Evolutionary conservation across 2,888 invertebrate genomes (phyloP).

Genomic region (Eristalis intricaria): DNA sequence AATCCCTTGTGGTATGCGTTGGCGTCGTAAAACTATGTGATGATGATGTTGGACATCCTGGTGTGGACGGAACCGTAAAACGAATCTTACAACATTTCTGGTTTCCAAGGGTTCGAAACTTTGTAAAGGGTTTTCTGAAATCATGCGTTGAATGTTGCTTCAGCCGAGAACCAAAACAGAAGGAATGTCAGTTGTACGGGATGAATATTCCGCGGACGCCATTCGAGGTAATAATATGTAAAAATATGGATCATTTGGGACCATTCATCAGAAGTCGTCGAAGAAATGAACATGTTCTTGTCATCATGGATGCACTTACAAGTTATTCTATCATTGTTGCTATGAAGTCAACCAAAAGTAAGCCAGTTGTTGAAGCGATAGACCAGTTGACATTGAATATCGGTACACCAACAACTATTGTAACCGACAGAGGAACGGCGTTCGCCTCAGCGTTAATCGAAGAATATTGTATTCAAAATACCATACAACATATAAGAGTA

Average conservation of each 20-base stretch:
- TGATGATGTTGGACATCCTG: conserved; percentile 49
- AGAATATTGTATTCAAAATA: too few species aligned
- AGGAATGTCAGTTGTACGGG: conserved; percentile 43
- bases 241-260: conserved; percentile 29
- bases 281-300: neutral
- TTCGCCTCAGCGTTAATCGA: too few species aligned
- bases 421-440: too few species aligned
- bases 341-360: too few species aligned
- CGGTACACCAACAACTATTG: too few species aligned
- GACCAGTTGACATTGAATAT: too few species aligned
- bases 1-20: conserved; percentile 15
- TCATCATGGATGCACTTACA: too few species aligned
- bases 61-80: conserved; percentile 46
- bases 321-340: too few species aligned
- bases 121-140: conserved; percentile 38
- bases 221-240: conserved; percentile 24
- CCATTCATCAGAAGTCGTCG: too few species aligned
- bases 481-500: too few species aligned
- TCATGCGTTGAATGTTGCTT: conserved; percentile 52
- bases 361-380: too few species aligned
- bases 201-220: conserved; percentile 50
- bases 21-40: conserved; percentile 37
- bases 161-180: conserved; percentile 21
- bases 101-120: conserved; percentile 11
- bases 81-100: too few species aligned